These are phyloP conservation scores for Philopedon plagiatum DNA, from an alignment of 2,888 invertebrate species.

Conservation along the genomic window DNA sequence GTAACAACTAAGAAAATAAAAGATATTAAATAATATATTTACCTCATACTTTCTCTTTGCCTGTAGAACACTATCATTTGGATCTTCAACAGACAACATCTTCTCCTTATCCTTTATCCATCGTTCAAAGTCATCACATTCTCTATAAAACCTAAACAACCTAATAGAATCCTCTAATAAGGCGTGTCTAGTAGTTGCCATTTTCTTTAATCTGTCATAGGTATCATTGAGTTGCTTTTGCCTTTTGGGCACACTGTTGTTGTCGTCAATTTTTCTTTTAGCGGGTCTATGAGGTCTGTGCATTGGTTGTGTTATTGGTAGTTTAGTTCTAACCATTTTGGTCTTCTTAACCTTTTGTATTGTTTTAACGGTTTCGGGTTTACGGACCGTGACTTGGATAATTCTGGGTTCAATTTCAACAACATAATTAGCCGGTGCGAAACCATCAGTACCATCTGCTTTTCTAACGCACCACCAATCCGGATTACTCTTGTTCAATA, in stretches of 20 bases:
- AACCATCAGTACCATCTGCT: conserved; percentile 92
- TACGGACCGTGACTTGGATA: conserved; percentile 86
- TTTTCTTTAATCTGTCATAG: conserved; percentile 85
- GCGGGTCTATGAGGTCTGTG: conserved; percentile 67
- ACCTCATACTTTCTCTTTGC: conserved; percentile 96
- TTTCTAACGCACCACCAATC: conserved; percentile 99
- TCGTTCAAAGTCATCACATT: conserved; percentile 97
- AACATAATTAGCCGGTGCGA: conserved; percentile 98
- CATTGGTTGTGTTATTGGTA: conserved; percentile 82
- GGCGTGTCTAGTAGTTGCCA: conserved; percentile 85
- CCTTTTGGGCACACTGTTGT: conserved; percentile 85
- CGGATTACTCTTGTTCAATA: conserved; percentile 94
- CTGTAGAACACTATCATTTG: conserved; percentile 90
- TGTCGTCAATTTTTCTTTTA: conserved; percentile 71
- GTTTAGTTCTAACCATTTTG: conserved; percentile 87
- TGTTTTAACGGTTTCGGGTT: conserved; percentile 86
- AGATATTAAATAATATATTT: too few species aligned
- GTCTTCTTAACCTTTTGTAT: conserved; percentile 92
- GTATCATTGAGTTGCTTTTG: conserved; percentile 85
- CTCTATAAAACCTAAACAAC: conserved; percentile 93
- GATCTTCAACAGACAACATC: conserved; percentile 86
- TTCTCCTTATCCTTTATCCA: conserved; percentile 98
- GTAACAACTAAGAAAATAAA: too few species aligned
- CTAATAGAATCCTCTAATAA: conserved; percentile 93
- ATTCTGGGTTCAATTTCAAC: conserved; percentile 91